Evolutionary conservation across 2,113 vertebrate species (phyloP).

Genomic region (Seriola dumerili): DNA sequence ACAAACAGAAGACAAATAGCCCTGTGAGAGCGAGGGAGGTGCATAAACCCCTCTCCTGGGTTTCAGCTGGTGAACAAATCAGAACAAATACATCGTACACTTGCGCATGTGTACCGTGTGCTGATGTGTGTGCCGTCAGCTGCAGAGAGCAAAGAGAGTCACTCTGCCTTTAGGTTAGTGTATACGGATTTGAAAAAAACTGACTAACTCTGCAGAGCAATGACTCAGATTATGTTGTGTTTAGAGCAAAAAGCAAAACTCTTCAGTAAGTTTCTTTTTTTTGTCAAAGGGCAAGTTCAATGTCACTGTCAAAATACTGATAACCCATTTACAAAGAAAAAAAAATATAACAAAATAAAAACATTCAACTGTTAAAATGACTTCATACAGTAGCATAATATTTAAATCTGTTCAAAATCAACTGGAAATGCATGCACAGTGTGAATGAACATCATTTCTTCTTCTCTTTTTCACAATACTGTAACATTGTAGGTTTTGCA

Average conservation of each 20-base stretch:
- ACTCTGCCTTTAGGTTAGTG: conserved; percentile 77
- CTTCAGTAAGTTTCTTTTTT: conserved; percentile 39
- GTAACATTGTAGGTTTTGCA: conserved; percentile 74
- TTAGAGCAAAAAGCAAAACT: conserved; percentile 51
- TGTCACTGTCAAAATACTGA: conserved; percentile 62
- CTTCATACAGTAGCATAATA: conserved; percentile 75
- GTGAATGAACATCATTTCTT: conserved; percentile 58
- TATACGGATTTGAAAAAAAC: conserved; percentile 65
- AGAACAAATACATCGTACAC: conserved; percentile 46
- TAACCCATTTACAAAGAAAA: conserved; percentile 70
- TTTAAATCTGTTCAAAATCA: conserved; percentile 55
- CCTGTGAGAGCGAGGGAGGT: conserved; percentile 63
- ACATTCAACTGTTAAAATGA: conserved; percentile 61
- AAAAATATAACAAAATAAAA: conserved; percentile 65
- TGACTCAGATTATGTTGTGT: conserved; percentile 30
- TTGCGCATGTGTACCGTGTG: conserved; percentile 28
- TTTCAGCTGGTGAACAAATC: conserved; percentile 76
- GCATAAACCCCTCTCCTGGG: conserved; percentile 23
- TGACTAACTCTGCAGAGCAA: conserved; percentile 61
- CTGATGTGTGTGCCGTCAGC: conserved; percentile 45
- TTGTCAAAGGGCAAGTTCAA: conserved; percentile 64
- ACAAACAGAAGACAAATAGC: conserved; percentile 65
- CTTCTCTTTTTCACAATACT: conserved; percentile 73
- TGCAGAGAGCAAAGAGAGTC: conserved; percentile 37
- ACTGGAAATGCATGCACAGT: conserved; percentile 63